These are phyloP conservation scores for Acleris holmiana DNA, from an alignment of 2,888 invertebrate species.

Conservation along the genomic window DNA sequence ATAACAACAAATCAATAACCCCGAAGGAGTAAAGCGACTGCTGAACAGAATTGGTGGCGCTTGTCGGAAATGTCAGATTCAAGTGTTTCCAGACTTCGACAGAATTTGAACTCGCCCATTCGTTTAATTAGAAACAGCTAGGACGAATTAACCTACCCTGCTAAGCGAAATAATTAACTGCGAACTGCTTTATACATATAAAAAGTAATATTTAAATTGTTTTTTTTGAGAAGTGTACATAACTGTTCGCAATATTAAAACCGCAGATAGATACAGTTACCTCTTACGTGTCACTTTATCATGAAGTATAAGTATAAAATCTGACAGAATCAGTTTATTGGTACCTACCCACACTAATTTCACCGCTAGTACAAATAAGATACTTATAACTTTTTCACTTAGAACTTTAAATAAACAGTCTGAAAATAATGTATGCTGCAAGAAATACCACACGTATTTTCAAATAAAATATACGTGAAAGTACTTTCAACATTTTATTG, in stretches of 20 bases:
- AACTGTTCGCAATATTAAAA: too few species aligned
- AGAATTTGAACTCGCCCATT: constrained; percentile 30
- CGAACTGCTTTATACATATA: background rate
- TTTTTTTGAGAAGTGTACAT: too few species aligned
- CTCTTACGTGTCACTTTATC: too few species aligned
- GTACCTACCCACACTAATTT: too few species aligned
- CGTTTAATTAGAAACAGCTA: constrained; percentile 35
- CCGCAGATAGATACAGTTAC: too few species aligned
- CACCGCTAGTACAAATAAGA: background rate
- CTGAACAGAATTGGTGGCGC: constrained; percentile 36
- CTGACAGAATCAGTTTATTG: too few species aligned
- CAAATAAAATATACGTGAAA: constrained; percentile 22
- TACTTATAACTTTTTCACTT: background rate
- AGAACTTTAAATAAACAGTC: constrained; percentile 10
- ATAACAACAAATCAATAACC: constrained; percentile 46
- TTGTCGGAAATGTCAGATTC: constrained; percentile 38
- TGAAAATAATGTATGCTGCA: constrained; percentile 26
- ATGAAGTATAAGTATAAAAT: too few species aligned
- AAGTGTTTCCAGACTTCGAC: constrained; percentile 31
- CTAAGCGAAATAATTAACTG: constrained; percentile 4
- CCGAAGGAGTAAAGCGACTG: constrained; percentile 36
- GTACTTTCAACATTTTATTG: constrained; percentile 50
- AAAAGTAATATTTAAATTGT: background rate
- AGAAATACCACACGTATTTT: constrained; percentile 21
- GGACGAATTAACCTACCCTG: constrained; percentile 18